Conservation (phyloP, 2,113 vertebrate species). For the Macquaria australasica region DNA sequence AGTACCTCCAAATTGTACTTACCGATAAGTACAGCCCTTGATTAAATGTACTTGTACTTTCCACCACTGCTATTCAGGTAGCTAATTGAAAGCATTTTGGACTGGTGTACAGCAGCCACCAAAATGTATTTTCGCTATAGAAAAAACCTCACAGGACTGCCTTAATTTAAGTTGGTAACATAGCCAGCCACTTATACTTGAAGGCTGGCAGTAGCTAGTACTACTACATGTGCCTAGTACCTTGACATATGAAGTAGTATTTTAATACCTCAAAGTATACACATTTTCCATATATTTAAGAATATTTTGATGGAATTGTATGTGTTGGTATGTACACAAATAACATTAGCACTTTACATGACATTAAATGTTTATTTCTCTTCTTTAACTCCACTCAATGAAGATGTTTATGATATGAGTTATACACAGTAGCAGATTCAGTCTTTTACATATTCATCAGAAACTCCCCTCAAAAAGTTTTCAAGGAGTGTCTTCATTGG, state of each 20-base stretch:
- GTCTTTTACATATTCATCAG: constrained; percentile 80
- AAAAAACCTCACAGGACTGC: background rate
- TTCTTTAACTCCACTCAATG: background rate
- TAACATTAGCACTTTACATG: background rate
- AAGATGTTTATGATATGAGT: constrained; percentile 20
- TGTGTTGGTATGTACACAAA: constrained; percentile 19
- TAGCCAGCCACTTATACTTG: background rate
- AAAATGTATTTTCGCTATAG: background rate
- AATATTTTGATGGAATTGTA: background rate
- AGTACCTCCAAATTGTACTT: background rate
- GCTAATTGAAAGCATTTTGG: background rate
- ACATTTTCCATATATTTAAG: background rate
- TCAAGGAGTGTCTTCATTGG: constrained; percentile 81
- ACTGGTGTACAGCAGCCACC: background rate
- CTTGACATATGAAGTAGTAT: background rate
- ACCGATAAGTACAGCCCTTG: background rate
- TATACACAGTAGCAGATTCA: constrained; percentile 49
- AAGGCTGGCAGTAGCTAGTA: background rate
- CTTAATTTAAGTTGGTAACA: background rate
- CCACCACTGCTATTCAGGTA: background rate
- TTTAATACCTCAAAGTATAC: background rate
- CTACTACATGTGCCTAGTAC: too few species aligned
- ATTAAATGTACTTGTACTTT: background rate
- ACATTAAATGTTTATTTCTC: constrained; percentile 36
- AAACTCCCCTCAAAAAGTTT: constrained; percentile 71